A percentile compares a stretch with the other conserved stretches of the same genome.
Evolutionary conservation across 2,888 invertebrate species (phyloP).

Genomic region (Perithous albicinctus): DNA sequence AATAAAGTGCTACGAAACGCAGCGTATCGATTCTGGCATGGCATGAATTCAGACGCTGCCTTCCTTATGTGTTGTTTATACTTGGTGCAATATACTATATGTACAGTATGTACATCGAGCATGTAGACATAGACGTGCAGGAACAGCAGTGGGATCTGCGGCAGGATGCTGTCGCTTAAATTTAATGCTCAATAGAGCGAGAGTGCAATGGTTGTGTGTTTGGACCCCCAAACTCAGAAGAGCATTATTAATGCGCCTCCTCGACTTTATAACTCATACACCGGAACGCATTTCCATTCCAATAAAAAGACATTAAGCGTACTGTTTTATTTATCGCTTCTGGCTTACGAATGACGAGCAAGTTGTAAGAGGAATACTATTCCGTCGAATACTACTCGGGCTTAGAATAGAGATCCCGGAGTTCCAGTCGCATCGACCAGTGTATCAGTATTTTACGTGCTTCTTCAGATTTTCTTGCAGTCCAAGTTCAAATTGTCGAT

Average conservation of each 20-base stretch:
- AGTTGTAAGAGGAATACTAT: too few species aligned
- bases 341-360: too few species aligned
- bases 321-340: not conserved
- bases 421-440: too few species aligned
- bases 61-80: constrained; percentile 35
- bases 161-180: constrained; percentile 78
- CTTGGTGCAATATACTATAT: not conserved
- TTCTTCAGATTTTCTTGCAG: too few species aligned
- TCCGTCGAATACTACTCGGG: too few species aligned
- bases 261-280: constrained; percentile 39
- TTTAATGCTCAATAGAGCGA: constrained; percentile 76
- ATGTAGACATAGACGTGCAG: constrained; percentile 14
- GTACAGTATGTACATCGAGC: not conserved
- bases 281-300: constrained; percentile 53
- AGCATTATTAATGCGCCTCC: constrained; percentile 44
- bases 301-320: constrained; percentile 14
- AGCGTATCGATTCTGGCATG: constrained; percentile 59
- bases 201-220: constrained; percentile 49
- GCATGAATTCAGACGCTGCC: constrained; percentile 23
- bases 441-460: too few species aligned
- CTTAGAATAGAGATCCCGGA: too few species aligned
- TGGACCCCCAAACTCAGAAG: constrained; percentile 68
- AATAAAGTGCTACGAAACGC: constrained; percentile 36
- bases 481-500: too few species aligned
- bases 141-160: constrained; percentile 63